Percentiles rank a stretch among this genome's conserved stretches.
Evolutionary conservation across 2,888 invertebrate species (phyloP).

Genomic region (Lapara coniferarum): DNA sequence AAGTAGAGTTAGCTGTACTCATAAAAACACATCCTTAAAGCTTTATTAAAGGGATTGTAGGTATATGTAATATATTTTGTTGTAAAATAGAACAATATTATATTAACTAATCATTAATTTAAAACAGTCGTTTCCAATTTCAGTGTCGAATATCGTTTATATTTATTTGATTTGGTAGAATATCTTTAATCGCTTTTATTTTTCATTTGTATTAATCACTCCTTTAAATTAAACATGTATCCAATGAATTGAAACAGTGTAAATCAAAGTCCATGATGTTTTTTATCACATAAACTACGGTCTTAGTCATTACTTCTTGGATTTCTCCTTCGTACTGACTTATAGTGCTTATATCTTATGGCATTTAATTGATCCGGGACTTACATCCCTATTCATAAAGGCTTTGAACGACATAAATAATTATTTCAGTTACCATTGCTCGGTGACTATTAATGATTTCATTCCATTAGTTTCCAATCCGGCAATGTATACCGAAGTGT

Average conservation of each 20-base stretch:
- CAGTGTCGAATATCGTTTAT: too few species aligned
- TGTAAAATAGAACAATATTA: too few species aligned
- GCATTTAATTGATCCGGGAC: slow-evolving; percentile 71
- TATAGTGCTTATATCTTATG: slow-evolving; percentile 72
- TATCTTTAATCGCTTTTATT: neutral
- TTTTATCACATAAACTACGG: slow-evolving; percentile 64
- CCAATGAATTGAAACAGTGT: slow-evolving; percentile 28
- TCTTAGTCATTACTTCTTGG: slow-evolving; percentile 69
- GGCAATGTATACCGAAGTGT: slow-evolving; percentile 40
- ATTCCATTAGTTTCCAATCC: slow-evolving; percentile 19
- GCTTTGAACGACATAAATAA: slow-evolving; percentile 32
- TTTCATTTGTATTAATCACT: neutral
- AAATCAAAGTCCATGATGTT: slow-evolving; percentile 52
- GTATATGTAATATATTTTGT: too few species aligned
- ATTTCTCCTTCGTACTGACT: slow-evolving; percentile 69
- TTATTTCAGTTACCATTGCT: slow-evolving; percentile 45
- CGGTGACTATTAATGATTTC: neutral
- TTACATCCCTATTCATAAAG: slow-evolving; percentile 49
- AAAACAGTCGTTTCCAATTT: too few species aligned
- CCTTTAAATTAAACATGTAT: slow-evolving; percentile 2
- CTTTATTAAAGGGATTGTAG: too few species aligned
- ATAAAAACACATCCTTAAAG: too few species aligned
- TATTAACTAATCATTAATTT: too few species aligned
- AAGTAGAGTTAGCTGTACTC: too few species aligned
- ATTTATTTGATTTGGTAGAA: neutral